Evolutionary conservation across 2,797 vertebrate genomes (phyloP).

Genomic region (Clarias platycephalus): DNA sequence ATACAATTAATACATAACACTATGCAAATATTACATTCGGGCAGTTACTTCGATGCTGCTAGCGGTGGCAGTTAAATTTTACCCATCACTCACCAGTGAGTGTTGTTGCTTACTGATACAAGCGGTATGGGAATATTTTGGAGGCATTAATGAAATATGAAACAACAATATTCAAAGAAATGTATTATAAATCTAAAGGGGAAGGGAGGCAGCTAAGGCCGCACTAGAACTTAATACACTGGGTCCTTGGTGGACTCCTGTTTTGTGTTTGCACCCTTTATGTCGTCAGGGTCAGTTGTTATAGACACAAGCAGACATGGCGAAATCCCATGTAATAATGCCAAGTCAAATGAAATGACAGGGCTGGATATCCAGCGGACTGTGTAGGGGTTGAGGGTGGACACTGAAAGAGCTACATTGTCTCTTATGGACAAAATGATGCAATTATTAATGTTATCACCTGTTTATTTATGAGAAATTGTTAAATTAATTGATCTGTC

Average conservation of each 20-base stretch:
- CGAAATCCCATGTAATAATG: conserved; percentile 2
- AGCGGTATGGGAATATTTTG: neutral
- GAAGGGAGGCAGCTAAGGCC: neutral
- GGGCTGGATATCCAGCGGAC: neutral
- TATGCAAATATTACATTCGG: neutral
- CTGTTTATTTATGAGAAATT: neutral
- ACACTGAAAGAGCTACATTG: neutral
- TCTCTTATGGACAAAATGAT: neutral
- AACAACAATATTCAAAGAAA: neutral
- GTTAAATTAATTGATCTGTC: neutral
- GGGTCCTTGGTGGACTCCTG: neutral
- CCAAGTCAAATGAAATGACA: neutral
- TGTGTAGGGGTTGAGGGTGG: neutral
- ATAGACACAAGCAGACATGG: neutral
- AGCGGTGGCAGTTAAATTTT: neutral
- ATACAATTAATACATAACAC: neutral
- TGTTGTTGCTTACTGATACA: neutral
- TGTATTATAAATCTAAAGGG: neutral
- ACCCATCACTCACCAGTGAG: neutral
- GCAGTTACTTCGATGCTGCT: neutral
- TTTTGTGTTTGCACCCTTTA: neutral
- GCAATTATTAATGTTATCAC: neutral
- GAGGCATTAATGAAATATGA: neutral
- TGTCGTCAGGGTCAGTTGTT: neutral
- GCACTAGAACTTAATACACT: neutral